These are phyloP conservation scores for Caerostris extrusa DNA, from an alignment of 1,140 invertebrate species.

Conservation along the genomic window DNA sequence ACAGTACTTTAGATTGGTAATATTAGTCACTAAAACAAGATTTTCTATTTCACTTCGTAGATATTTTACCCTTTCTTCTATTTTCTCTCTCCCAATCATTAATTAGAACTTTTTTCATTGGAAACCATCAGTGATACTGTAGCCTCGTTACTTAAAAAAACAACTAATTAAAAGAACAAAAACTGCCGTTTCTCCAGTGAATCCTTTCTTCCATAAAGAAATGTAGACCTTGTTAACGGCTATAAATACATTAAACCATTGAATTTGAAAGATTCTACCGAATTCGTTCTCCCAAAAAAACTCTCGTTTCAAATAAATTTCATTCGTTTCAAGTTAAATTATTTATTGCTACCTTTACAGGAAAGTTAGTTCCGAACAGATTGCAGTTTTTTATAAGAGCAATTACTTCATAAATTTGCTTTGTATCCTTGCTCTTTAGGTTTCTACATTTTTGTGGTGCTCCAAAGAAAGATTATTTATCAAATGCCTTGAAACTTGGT, in stretches of 20 bases:
- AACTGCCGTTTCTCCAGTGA: neutral
- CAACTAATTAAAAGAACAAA: neutral
- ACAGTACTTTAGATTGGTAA: neutral
- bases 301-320: neutral
- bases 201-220: neutral
- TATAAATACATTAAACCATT: neutral
- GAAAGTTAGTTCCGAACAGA: neutral
- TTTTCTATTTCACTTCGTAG: neutral
- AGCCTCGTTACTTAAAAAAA: slow-evolving; percentile 7
- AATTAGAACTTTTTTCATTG: slow-evolving; percentile 11
- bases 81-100: neutral
- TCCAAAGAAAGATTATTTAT: neutral
- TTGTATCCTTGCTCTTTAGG: neutral
- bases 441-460: neutral
- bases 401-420: slow-evolving; percentile 4
- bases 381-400: neutral
- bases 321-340: neutral
- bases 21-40: neutral
- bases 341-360: neutral
- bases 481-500: neutral
- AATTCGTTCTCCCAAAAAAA: neutral
- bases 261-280: neutral
- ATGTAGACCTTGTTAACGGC: neutral
- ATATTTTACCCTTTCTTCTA: neutral
- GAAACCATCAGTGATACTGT: neutral